A percentile compares a stretch with the other conserved stretches of the same genome.
Evolutionary conservation across 23 tunicate genomes (phyloP).

Genomic region (Trididemnum nubilum): DNA sequence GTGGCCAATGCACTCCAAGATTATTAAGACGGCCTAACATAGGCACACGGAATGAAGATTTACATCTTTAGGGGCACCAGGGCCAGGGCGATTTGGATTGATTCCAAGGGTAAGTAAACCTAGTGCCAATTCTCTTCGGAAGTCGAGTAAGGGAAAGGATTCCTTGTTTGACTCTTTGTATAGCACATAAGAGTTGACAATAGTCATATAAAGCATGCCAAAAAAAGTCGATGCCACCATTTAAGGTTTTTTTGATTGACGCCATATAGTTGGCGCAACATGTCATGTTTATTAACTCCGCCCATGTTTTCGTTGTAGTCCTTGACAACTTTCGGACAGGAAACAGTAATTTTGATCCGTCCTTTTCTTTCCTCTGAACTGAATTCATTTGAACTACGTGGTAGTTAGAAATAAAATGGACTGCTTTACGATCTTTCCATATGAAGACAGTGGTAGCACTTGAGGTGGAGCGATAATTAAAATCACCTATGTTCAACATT

Average conservation of each 20-base stretch:
- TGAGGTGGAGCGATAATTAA: not conserved
- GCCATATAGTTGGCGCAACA: conserved; percentile 13
- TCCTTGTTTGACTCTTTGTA: not conserved
- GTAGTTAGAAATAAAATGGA: conserved; percentile 32
- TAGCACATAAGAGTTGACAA: conserved; percentile 19
- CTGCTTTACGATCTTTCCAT: conserved; percentile 23
- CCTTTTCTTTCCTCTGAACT: not conserved
- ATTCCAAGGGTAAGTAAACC: conserved; percentile 11
- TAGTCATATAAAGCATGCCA: conserved; percentile 7
- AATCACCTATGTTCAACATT: not conserved
- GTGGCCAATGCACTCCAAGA: conserved; percentile 22
- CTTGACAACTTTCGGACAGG: not conserved
- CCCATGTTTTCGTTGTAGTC: conserved; percentile 11
- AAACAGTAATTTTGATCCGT: not conserved
- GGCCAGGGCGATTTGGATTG: not conserved
- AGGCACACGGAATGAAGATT: not conserved
- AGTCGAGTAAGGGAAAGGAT: not conserved
- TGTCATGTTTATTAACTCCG: conserved; percentile 23
- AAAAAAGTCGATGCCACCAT: conserved; percentile 34
- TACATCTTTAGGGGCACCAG: conserved; percentile 5
- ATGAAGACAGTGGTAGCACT: not conserved
- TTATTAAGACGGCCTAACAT: not conserved
- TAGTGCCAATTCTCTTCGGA: not conserved
- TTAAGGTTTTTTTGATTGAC: not conserved
- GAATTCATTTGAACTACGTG: not conserved